Base-by-base conservation (phyloP, 2,888 invertebrate species). In the Petrophora chlorosata region DNA sequence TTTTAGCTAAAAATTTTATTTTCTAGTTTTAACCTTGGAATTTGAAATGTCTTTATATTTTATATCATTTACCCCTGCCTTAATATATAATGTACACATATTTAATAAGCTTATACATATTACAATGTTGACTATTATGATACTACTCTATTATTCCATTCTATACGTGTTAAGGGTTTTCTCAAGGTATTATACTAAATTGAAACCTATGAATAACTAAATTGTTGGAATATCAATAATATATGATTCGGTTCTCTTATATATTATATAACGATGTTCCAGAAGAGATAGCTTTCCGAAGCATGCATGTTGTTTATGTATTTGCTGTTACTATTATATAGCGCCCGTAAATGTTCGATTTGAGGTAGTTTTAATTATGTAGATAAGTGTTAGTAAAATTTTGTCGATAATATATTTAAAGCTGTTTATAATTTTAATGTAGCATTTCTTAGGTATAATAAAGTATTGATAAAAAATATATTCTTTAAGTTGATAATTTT, bases 61-160 rank as follows among this genome's bases (percentile, higher is more conserved):
- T 87, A 70, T 85, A 83, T 85, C 62, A 51, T 85, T 87, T 85
- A 85, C 82, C 78, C 85, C 80, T 75, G 78, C 79, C 77, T 82
- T 82, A 76, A 59, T 65, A 76, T 73, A 61, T 72, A 75, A 75
- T 67, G 65, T 79, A 76, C 67, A 73, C 67, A 65, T 74, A 74
- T 67, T 78, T 41, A 76, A 62, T 81, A 85, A 85, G 87, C 86
- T 87, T 88, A 83, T 87, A 81, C 72, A 82, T 83, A 81, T 89
- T 89, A 89, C 86, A 77, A 86, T 87, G 89, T 90, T 90, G 85
- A 88, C 82, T 88, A 86, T 82, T 87, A 76, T 70, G 72, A 80
- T 83, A 83, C 79, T 75, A 73, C 67, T 73, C 70, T 76, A 68
- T 71, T 46, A 65, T 52, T 53, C 47, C 45, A 52, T 47, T 55